Evolutionary conservation across 2,888 invertebrate species (phyloP).

Genomic region (Pycnomerus fuliginosus): DNA sequence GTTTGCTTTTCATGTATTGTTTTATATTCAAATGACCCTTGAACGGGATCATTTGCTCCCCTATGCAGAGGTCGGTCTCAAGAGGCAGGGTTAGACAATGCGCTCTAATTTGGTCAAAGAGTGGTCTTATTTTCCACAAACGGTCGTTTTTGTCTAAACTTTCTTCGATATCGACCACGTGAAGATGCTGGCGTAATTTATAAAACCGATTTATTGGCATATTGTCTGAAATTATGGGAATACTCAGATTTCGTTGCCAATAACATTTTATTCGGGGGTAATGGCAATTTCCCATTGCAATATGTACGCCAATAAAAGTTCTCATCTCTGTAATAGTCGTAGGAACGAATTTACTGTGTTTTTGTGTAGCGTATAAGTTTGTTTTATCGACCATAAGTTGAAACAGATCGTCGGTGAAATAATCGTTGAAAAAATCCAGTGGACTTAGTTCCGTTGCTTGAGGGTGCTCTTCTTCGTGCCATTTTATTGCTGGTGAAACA

Average conservation of each 20-base stretch:
- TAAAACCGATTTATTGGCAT: conserved; percentile 29
- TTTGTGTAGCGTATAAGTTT: conserved; percentile 9
- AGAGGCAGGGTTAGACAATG: conserved; percentile 23
- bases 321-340: conserved; percentile 24
- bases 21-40: background rate
- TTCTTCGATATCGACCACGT: conserved; percentile 25
- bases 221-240: conserved; percentile 24
- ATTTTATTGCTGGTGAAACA: no score
- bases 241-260: conserved; percentile 23
- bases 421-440: conserved; percentile 5
- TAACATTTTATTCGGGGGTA: conserved; percentile 29
- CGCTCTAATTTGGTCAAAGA: conserved; percentile 26
- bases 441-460: no score
- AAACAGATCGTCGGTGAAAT: conserved; percentile 10
- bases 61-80: conserved; percentile 12
- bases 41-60: conserved; percentile 25
- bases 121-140: conserved; percentile 30
- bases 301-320: conserved; percentile 30
- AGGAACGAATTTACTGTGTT: conserved; percentile 6
- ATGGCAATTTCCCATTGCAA: conserved; percentile 30
- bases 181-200: conserved; percentile 28
- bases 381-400: conserved; percentile 7
- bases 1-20: conserved; percentile 1
- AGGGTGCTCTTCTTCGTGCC: no score
- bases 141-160: conserved; percentile 20